Percentiles rank a stretch among this genome's conserved stretches.
Evolutionary conservation across 92 coral and sea anemone species (phyloP).

Genomic region (Porites cylindrica): DNA sequence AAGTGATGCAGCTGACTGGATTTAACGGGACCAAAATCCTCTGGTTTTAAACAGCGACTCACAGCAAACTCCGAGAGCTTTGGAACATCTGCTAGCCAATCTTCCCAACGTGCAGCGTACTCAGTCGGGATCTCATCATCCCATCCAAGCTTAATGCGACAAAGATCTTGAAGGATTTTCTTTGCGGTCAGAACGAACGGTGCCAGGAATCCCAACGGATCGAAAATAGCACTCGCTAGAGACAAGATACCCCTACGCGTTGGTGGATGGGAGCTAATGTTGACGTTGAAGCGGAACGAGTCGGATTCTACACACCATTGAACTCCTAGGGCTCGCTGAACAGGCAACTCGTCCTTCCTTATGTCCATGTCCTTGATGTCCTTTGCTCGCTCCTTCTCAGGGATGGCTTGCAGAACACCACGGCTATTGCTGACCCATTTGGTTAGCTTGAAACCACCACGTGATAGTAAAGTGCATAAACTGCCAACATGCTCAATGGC

Average conservation of each 20-base stretch:
- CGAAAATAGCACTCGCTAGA: neutral
- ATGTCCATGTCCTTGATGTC: neutral
- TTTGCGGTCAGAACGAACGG: conserved; percentile 16
- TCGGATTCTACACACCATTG: conserved; percentile 16
- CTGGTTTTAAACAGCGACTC: too few relatives aligned
- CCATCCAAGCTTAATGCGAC: conserved; percentile 27
- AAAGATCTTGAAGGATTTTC: conserved; percentile 28
- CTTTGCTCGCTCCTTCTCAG: conserved; percentile 2
- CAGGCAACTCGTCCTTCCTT: neutral
- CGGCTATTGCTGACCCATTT: conserved; percentile 32
- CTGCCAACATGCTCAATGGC: neutral
- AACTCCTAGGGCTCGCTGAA: conserved; percentile 28
- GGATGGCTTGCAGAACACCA: conserved; percentile 9
- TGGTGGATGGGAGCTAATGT: neutral
- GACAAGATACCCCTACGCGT: conserved; percentile 15
- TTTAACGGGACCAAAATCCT: neutral
- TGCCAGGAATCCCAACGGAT: conserved; percentile 18
- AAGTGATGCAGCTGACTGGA: neutral
- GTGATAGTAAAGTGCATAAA: neutral
- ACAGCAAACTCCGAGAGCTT: neutral
- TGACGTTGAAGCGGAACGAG: neutral
- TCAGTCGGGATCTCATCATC: conserved; percentile 8
- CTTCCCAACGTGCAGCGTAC: neutral
- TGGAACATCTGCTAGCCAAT: neutral
- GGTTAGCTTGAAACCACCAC: conserved; percentile 35